phyloP scores from a whole-genome alignment of 30 jellyfish, hydroid and myxozoan genomes.

The Phacellophora camtschatica region DNA sequence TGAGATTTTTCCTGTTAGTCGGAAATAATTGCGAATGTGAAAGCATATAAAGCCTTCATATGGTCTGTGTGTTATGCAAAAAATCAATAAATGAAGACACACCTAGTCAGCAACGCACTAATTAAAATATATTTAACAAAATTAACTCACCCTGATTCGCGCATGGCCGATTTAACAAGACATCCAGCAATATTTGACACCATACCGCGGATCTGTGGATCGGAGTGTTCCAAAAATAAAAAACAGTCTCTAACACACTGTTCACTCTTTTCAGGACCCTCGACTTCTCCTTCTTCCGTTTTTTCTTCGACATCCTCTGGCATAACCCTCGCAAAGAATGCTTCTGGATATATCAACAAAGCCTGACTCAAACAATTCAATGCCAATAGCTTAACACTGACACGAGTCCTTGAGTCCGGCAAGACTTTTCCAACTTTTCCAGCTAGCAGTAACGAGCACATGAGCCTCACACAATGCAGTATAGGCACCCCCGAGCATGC shows the following conservation, averaged over 20 bases:
- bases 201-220: slow-evolving; percentile 91
- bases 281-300: neutral
- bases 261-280: neutral
- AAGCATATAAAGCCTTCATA: no score
- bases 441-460: slow-evolving; percentile 89
- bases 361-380: slow-evolving; percentile 84
- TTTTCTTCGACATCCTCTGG: slow-evolving; percentile 57
- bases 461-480: slow-evolving; percentile 87
- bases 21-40: no score
- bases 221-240: slow-evolving; percentile 67
- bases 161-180: slow-evolving; percentile 60
- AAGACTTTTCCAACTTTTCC: slow-evolving; percentile 81
- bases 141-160: slow-evolving; percentile 63
- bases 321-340: slow-evolving; percentile 84
- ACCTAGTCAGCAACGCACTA: no score
- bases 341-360: slow-evolving; percentile 81
- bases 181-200: slow-evolving; percentile 66
- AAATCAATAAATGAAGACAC: no score
- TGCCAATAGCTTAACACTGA: slow-evolving; percentile 92
- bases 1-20: no score
- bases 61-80: no score
- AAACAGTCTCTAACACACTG: slow-evolving; percentile 89
- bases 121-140: no score
- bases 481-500: slow-evolving; percentile 96
- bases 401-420: slow-evolving; percentile 91